These are phyloP conservation scores for Andrena minutula DNA, from an alignment of 2,888 invertebrate genomes.

Conservation along the genomic window DNA sequence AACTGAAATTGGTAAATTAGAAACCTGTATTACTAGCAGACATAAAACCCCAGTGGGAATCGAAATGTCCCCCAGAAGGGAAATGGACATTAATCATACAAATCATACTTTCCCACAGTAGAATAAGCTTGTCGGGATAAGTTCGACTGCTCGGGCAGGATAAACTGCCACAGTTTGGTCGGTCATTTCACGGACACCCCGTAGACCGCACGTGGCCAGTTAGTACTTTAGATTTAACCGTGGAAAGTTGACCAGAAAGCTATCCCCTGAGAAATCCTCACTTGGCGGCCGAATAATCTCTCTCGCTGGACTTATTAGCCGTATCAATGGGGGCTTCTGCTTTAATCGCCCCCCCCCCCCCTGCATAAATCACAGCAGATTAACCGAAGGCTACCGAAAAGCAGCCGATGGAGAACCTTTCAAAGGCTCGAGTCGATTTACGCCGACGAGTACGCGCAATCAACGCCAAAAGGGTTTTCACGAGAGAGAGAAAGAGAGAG, in stretches of 20 bases:
- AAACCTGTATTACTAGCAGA: no score
- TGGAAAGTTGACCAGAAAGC: slow-evolving; percentile 10
- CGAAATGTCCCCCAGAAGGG: not conserved
- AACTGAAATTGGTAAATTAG: no score
- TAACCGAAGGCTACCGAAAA: slow-evolving; percentile 25
- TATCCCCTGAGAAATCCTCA: slow-evolving; percentile 30
- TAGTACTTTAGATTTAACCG: slow-evolving; percentile 26
- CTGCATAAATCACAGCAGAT: slow-evolving; percentile 39
- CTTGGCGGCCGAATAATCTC: slow-evolving; percentile 19
- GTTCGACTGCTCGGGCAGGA: not conserved
- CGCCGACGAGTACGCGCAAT: slow-evolving; percentile 36
- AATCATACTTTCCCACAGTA: no score
- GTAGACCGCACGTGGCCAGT: not conserved
- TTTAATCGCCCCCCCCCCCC: slow-evolving; percentile 33
- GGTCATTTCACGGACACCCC: not conserved
- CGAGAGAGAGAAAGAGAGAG: not conserved
- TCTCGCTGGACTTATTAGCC: slow-evolving; percentile 32
- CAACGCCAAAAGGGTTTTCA: slow-evolving; percentile 53
- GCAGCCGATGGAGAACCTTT: slow-evolving; percentile 15
- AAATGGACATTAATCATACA: not conserved
- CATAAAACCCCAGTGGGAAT: no score
- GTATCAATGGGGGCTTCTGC: slow-evolving; percentile 24
- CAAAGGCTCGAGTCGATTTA: slow-evolving; percentile 29
- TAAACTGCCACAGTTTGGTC: not conserved
- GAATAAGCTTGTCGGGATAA: no score